Evolutionary conservation across 2,888 invertebrate species (phyloP).

Genomic region (Thyatira batis): DNA sequence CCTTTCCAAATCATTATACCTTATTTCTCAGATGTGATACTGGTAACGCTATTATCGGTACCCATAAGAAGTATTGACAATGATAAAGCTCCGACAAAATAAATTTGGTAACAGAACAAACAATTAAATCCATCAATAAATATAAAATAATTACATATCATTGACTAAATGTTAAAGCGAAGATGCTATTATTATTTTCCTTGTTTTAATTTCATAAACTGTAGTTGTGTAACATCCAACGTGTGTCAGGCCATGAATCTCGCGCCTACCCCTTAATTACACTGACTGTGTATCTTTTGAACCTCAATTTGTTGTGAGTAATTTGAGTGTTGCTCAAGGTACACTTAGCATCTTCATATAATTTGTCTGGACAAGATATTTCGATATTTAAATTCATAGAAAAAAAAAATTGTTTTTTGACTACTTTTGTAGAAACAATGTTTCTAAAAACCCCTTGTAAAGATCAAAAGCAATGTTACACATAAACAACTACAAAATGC

Average conservation of each 20-base stretch:
- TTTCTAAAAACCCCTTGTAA: neutral
- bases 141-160: neutral
- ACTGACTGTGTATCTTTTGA: conserved; percentile 1
- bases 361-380: neutral
- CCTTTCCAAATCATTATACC: no score
- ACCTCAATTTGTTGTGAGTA: conserved; percentile 3
- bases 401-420: no score
- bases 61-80: no score
- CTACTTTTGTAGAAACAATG: no score
- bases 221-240: conserved; percentile 18
- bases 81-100: neutral
- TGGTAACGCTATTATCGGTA: no score
- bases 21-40: no score
- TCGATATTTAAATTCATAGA: neutral
- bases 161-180: neutral
- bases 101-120: neutral
- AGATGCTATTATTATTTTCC: neutral
- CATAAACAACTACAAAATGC: no score
- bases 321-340: conserved; percentile 1
- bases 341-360: neutral
- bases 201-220: neutral
- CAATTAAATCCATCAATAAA: neutral
- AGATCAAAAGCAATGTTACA: no score
- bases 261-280: conserved; percentile 31
- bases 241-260: conserved; percentile 33